Base-by-base conservation (phyloP, 2,113 vertebrate species). In the Suncus etruscus region DNA sequence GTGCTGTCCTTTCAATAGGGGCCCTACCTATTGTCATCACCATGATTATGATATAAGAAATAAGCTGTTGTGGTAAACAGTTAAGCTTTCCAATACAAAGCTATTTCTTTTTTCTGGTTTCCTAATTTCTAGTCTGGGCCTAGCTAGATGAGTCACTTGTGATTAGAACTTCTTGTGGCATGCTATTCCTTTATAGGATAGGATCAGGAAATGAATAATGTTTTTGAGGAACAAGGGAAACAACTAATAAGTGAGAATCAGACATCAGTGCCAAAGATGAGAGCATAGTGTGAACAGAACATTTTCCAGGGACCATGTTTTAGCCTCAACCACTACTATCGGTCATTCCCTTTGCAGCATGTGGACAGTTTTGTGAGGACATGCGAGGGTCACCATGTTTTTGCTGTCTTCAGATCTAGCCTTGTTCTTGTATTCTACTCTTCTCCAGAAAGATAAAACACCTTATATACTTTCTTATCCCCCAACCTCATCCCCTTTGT, bases 61-160 rank as follows among this genome's bases (percentile, higher is more conserved):
- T 72, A 20, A 16, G 79, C 15, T 82, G 0, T 89, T 3, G 0
- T 69, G 47, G 20, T 65, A 1, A 12, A 87, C 54, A 82, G 51
- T 27, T 74, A 24, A 20, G 8, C 51, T 85, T 93, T 91, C 39
- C 75, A 14, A 95, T n/a, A 20, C 16, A 74, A 24, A 22, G 18
- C 70, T 72, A 61, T 51, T n/a, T 63, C 29, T 39, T 39, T 39
- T 39, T 39, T 39, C 32, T 72, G 18, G 54, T 66, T 68, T 32
- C 70, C 27, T 39, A 73, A 48, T 69, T 12, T 78, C 18, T 4
- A 45, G 11, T 82, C 47, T 12, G 0, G 18, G 8, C 15, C 32
- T 66, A 31, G 65, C 12, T n/a, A 16, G 11, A 5, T 61, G 10
- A 22, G 22, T 32, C 47, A 29, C 31, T 2, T 0, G n/a, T n/a